These are phyloP conservation scores for Thereva nobilitata DNA, from an alignment of 2,888 invertebrate species.

Conservation along the genomic window DNA sequence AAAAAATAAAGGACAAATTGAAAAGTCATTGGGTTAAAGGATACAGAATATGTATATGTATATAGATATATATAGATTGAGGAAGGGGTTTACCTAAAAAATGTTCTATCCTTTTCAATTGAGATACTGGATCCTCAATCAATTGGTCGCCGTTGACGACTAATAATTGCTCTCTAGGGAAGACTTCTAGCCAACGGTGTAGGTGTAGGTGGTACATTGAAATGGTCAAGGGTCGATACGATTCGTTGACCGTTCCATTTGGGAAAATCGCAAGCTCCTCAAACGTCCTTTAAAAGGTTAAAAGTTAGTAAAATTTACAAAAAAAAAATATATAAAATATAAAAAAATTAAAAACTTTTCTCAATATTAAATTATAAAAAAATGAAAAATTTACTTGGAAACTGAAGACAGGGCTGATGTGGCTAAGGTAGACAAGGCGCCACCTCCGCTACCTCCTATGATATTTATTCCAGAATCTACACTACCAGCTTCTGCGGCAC, in stretches of 20 bases:
- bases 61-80: conserved; percentile 43
- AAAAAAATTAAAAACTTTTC: conserved; percentile 19
- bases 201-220: conserved; percentile 91
- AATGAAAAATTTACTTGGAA: conserved; percentile 37
- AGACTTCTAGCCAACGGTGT: conserved; percentile 89
- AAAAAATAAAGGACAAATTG: conserved; percentile 13
- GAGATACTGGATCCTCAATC: conserved; percentile 86
- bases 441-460: neutral
- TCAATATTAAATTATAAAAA: conserved; percentile 25
- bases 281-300: conserved; percentile 63
- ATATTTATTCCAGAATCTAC: neutral
- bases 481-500: neutral
- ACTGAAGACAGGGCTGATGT: conserved; percentile 41
- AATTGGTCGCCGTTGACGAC: conserved; percentile 93
- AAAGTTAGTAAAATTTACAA: conserved; percentile 27
- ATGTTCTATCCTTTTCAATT: conserved; percentile 82
- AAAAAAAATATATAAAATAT: no score
- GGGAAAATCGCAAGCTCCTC: conserved; percentile 80
- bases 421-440: conserved; percentile 6
- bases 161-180: conserved; percentile 87
- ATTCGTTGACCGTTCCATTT: conserved; percentile 82
- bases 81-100: conserved; percentile 71
- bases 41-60: conserved; percentile 7
- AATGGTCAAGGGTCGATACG: conserved; percentile 81
- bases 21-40: conserved; percentile 1